Conservation (phyloP, 1,140 invertebrate species). For the Varroa destructor region DNA sequence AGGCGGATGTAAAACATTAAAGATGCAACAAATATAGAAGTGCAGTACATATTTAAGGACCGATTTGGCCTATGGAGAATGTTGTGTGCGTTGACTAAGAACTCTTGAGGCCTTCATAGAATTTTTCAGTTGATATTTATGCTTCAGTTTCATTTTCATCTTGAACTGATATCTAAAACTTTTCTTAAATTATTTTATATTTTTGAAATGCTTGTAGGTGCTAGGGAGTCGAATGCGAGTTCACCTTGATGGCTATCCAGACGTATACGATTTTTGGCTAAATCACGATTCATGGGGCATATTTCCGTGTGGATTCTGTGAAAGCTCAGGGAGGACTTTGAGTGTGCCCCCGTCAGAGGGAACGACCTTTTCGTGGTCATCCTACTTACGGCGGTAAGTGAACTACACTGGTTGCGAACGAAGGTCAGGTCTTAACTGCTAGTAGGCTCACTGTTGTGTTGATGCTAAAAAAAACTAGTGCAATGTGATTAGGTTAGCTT, state of each 20-base stretch:
- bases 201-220: background rate
- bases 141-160: too few species aligned
- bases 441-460: background rate
- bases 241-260: slow-evolving; percentile 81
- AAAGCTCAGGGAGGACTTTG: slow-evolving; percentile 58
- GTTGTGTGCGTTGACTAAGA: too few species aligned
- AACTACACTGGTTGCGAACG: background rate
- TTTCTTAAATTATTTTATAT: too few species aligned
- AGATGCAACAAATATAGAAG: too few species aligned
- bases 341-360: slow-evolving; percentile 8
- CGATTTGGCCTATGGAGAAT: too few species aligned
- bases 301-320: slow-evolving; percentile 84
- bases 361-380: background rate
- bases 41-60: too few species aligned
- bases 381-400: background rate
- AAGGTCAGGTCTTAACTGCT: background rate
- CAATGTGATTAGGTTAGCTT: background rate
- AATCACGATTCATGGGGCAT: slow-evolving; percentile 79
- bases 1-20: too few species aligned
- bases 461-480: background rate
- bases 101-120: too few species aligned
- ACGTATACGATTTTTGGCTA: slow-evolving; percentile 82
- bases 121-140: too few species aligned
- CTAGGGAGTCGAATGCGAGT: slow-evolving; percentile 52
- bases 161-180: too few species aligned